phyloP scores from a whole-genome alignment of 2,888 invertebrate genomes.

The Pseudococcus longispinus region DNA sequence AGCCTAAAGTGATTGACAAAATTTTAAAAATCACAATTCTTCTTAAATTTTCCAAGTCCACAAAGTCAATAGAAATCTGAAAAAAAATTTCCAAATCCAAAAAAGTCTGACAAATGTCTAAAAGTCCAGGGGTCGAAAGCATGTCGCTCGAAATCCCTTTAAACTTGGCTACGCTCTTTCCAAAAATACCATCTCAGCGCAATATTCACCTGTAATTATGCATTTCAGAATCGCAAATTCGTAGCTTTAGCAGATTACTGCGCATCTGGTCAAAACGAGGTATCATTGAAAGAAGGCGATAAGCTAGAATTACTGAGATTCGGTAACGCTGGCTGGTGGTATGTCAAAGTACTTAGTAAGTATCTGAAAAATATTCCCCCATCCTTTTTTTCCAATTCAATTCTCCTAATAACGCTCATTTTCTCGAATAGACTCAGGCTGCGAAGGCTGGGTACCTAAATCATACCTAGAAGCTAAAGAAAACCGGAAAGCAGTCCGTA shows the following conservation, averaged over 20 bases:
- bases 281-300: conserved; percentile 89
- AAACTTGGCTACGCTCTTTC: too few species aligned
- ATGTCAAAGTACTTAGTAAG: conserved; percentile 82
- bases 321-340: conserved; percentile 97
- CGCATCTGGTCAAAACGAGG: conserved; percentile 88
- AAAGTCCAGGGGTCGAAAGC: too few species aligned
- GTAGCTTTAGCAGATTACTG: conserved; percentile 91
- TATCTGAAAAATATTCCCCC: conserved; percentile 51
- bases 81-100: too few species aligned
- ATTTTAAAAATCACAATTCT: too few species aligned
- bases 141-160: too few species aligned
- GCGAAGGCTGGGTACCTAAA: conserved; percentile 94
- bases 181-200: neutral
- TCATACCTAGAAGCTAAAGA: conserved; percentile 77
- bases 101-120: too few species aligned
- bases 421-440: conserved; percentile 68
- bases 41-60: too few species aligned
- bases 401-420: conserved; percentile 51
- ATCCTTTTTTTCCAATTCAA: neutral
- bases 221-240: conserved; percentile 76
- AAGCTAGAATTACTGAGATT: conserved; percentile 87
- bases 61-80: too few species aligned
- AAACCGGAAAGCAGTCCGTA: conserved; percentile 53
- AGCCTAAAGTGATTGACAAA: too few species aligned
- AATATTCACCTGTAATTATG: neutral